phyloP scores from a whole-genome alignment of 2,888 invertebrate genomes.

The Neuroscelio doddi region DNA sequence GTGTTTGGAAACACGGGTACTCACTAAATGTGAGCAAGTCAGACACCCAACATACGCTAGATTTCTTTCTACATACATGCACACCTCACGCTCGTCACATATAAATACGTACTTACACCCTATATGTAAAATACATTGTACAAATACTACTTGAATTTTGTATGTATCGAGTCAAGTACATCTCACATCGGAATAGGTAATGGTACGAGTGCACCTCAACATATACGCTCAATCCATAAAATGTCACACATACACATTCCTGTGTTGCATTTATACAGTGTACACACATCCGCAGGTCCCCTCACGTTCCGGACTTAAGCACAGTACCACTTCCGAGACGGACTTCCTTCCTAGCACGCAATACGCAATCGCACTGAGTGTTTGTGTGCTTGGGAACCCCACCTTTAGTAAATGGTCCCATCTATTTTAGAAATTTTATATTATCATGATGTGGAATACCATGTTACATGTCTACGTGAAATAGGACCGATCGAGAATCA shows the following conservation, averaged over 20 bases:
- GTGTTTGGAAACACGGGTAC: conserved; percentile 33
- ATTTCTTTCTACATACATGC: conserved; percentile 23
- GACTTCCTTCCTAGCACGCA: conserved; percentile 42
- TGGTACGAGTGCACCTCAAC: conserved; percentile 35
- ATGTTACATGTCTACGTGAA: background rate
- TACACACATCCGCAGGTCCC: conserved; percentile 24
- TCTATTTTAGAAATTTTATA: conserved; percentile 21
- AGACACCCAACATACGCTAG: conserved; percentile 28
- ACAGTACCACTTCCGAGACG: conserved; percentile 47
- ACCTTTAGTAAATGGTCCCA: conserved; percentile 24
- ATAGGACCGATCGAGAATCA: background rate
- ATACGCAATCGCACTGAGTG: conserved; percentile 22
- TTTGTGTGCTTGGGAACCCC: conserved; percentile 28
- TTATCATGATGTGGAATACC: background rate
- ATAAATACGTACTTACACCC: conserved; percentile 19
- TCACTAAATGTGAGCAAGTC: conserved; percentile 38
- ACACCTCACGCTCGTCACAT: background rate
- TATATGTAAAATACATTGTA: conserved; percentile 29
- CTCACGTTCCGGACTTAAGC: conserved; percentile 34
- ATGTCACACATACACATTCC: conserved; percentile 21
- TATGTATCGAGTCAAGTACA: conserved; percentile 21
- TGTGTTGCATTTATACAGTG: conserved; percentile 6
- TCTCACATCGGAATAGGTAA: conserved; percentile 29
- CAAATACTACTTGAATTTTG: conserved; percentile 11
- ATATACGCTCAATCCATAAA: conserved; percentile 23